These are phyloP conservation scores for Danio choprae DNA, from an alignment of 2,797 vertebrate species.

Conservation along the genomic window DNA sequence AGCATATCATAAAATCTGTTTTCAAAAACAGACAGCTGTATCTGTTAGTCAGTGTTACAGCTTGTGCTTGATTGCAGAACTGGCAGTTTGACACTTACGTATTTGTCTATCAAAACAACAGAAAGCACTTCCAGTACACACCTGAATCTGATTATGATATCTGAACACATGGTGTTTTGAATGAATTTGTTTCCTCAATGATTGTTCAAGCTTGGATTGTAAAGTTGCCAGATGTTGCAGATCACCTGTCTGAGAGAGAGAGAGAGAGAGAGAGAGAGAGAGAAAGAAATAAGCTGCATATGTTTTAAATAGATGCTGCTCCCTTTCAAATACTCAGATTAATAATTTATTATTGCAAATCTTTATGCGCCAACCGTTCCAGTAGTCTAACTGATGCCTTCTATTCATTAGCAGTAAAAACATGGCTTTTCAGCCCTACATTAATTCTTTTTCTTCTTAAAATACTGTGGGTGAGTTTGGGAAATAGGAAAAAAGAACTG, in stretches of 20 bases:
- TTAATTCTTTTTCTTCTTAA: constrained; percentile 67
- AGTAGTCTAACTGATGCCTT: constrained; percentile 59
- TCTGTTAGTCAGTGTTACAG: constrained; percentile 22
- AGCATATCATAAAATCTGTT: not conserved
- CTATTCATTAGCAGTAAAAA: constrained; percentile 58
- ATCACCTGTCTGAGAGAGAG: not conserved
- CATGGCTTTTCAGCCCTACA: constrained; percentile 64
- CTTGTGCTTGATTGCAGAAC: constrained; percentile 11
- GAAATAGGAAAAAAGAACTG: constrained; percentile 74
- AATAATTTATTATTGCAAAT: constrained; percentile 27
- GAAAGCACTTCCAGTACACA: constrained; percentile 8
- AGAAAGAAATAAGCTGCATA: not conserved
- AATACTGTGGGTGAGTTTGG: constrained; percentile 74
- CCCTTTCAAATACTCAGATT: constrained; percentile 1
- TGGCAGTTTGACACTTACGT: constrained; percentile 1
- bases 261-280: not conserved
- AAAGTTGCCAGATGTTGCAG: constrained; percentile 34
- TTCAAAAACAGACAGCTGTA: not conserved
- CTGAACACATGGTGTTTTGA: constrained; percentile 28
- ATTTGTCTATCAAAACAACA: constrained; percentile 12
- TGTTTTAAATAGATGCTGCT: constrained; percentile 18
- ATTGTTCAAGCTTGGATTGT: not conserved
- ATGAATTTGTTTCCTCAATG: constrained; percentile 17
- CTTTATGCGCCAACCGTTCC: constrained; percentile 10
- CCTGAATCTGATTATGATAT: constrained; percentile 18